Evolutionary conservation across 2,797 vertebrate genomes (phyloP).

Genomic region (Sarcoramphus papa): DNA sequence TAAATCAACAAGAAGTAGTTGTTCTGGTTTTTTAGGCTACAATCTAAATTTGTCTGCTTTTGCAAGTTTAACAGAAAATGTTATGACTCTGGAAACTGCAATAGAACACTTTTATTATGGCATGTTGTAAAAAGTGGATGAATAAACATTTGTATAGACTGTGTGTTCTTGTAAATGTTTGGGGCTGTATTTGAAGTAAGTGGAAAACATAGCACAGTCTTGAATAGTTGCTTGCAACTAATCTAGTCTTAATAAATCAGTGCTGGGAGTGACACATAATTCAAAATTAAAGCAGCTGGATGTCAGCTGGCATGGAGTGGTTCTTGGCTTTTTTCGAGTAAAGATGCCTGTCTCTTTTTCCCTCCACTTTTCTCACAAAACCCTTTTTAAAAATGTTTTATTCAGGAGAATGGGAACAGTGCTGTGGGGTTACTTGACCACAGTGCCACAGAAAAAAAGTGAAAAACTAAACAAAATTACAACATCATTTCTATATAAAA

Average conservation of each 20-base stretch:
- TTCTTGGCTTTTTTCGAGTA: neutral
- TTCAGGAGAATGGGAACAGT: neutral
- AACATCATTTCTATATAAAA: neutral
- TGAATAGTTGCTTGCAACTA: neutral
- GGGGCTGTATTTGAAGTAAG: neutral
- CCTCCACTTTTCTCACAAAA: neutral
- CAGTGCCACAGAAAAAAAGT: neutral
- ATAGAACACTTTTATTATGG: neutral
- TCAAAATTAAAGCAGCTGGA: neutral
- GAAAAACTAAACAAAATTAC: neutral
- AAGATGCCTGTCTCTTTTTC: neutral
- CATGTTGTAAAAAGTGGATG: neutral
- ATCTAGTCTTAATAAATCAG: neutral
- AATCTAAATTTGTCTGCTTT: neutral
- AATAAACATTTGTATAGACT: neutral
- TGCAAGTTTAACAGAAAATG: neutral
- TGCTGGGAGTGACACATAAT: neutral
- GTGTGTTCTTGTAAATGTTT: neutral
- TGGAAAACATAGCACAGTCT: neutral
- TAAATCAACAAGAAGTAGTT: neutral
- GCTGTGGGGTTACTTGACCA: neutral
- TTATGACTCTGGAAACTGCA: neutral
- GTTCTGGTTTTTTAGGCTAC: neutral
- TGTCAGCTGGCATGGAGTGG: neutral
- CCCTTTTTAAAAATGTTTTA: fast-evolving